A percentile compares a stretch with the other conserved stretches of the same genome.
Conservation (phyloP, 2,888 invertebrate genomes). For the Eilema caniola region DNA sequence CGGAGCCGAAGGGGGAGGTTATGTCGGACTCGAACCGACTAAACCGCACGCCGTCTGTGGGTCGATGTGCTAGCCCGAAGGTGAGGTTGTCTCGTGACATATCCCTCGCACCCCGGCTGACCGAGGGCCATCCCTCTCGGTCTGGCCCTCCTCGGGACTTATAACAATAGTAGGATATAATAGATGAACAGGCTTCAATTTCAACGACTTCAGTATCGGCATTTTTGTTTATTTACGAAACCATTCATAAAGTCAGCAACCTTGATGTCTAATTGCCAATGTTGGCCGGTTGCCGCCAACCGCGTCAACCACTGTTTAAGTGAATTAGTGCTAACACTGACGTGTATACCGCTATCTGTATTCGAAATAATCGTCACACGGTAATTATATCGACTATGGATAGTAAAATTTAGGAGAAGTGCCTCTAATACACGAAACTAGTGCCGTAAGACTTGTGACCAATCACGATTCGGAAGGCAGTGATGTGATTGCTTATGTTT, state of each 20-base stretch:
- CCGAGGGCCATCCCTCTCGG: no score
- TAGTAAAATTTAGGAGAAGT: neutral
- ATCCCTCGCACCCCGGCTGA: no score
- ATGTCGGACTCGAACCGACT: no score
- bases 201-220: no score
- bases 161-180: no score
- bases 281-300: neutral
- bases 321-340: conserved; percentile 4
- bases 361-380: neutral
- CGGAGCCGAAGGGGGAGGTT: no score
- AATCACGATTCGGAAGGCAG: neutral
- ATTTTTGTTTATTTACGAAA: neutral
- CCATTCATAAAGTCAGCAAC: neutral
- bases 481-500: neutral
- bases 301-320: neutral
- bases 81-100: no score
- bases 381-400: neutral
- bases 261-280: neutral
- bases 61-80: no score
- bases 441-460: neutral
- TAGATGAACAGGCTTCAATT: no score
- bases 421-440: neutral
- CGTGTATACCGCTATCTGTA: neutral
- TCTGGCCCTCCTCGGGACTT: no score
- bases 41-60: no score